A percentile compares a stretch with the other conserved stretches of the same genome.
These are phyloP conservation scores for Parazoanthus atlanticus DNA, from an alignment of 92 coral and sea anemone genomes.

Conservation along the genomic window DNA sequence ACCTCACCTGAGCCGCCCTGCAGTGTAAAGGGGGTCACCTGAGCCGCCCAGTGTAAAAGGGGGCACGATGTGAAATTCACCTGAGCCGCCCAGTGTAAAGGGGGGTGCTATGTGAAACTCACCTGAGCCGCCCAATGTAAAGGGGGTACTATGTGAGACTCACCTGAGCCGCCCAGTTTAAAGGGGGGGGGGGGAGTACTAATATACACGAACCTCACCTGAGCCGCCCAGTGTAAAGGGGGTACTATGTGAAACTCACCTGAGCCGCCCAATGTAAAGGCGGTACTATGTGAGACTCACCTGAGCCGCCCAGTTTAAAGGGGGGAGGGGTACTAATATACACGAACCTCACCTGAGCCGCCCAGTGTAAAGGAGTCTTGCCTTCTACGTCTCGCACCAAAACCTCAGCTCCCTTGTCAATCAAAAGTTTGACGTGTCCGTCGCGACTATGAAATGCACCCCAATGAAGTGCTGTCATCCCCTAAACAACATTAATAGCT, in stretches of 20 bases:
- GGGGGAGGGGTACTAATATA: background rate
- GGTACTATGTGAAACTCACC: background rate
- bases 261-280: background rate
- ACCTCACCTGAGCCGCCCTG: no score
- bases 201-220: background rate
- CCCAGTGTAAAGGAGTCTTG: slow-evolving; percentile 83
- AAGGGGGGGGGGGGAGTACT: background rate
- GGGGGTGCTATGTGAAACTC: background rate
- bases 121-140: background rate
- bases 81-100: background rate
- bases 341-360: slow-evolving; percentile 66
- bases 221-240: background rate
- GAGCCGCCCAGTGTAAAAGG: background rate
- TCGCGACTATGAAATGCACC: slow-evolving; percentile 82
- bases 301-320: background rate
- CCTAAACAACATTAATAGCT: slow-evolving; percentile 45
- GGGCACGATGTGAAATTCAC: background rate
- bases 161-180: background rate
- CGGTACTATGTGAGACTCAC: background rate
- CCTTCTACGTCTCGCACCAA: slow-evolving; percentile 82
- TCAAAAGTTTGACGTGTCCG: slow-evolving; percentile 66
- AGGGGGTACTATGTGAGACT: background rate
- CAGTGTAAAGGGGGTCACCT: slow-evolving; percentile 28
- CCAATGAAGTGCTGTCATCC: slow-evolving; percentile 94
- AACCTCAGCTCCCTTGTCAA: slow-evolving; percentile 75